Conservation (phyloP, 2,797 vertebrate species). For the Bryconaethiops microstoma region DNA sequence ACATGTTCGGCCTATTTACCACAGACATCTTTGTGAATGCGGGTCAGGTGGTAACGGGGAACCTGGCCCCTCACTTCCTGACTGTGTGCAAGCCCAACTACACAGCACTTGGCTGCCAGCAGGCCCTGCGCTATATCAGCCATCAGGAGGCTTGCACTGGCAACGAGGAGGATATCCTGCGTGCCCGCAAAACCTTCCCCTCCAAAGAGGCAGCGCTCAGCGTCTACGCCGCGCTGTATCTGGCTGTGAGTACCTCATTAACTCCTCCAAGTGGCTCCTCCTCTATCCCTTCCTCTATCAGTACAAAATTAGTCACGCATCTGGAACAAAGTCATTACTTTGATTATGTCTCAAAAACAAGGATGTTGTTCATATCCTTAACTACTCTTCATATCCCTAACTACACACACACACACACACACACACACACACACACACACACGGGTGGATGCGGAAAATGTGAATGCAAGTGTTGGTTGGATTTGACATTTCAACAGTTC, state of each 20-base stretch:
- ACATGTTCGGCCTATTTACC: conserved; percentile 95
- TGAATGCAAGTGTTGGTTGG: background rate
- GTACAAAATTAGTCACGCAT: background rate
- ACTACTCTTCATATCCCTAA: conserved; percentile 7
- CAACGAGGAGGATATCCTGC: conserved; percentile 89
- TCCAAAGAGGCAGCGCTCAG: conserved; percentile 98
- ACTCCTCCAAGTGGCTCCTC: background rate
- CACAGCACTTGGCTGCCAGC: conserved; percentile 94
- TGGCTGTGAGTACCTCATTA: conserved; percentile 86
- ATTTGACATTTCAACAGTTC: background rate
- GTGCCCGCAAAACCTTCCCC: conserved; percentile 94
- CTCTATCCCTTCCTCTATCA: background rate
- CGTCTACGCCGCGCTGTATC: conserved; percentile 91
- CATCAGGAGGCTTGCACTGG: conserved; percentile 94
- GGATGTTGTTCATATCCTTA: conserved; percentile 19
- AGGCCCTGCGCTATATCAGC: conserved; percentile 94
- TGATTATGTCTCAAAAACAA: background rate
- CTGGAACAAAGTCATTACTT: conserved; percentile 18
- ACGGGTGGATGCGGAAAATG: too few relatives aligned
- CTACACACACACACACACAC: too few relatives aligned
- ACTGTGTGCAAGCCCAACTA: conserved; percentile 97
- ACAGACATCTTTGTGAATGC: conserved; percentile 99
- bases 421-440: too few relatives aligned
- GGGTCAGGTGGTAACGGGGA: conserved; percentile 97
- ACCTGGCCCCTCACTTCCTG: conserved; percentile 96